Evolutionary conservation across 2,888 invertebrate genomes (phyloP), one percentile per base, ranked within the genome.

Genomic region (Tromatobia lineatoria): DNA sequence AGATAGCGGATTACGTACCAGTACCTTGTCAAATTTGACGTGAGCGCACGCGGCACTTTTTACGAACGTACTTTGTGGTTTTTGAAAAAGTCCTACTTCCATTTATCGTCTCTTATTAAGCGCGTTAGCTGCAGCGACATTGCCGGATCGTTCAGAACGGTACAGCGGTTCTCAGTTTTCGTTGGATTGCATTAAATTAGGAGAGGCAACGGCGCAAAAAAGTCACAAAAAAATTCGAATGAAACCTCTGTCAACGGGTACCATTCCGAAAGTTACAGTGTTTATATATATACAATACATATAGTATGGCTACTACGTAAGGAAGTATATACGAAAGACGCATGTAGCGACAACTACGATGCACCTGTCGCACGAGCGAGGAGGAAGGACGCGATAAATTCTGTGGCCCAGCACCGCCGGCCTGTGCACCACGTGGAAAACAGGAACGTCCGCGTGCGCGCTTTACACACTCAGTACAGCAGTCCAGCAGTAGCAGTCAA

Each of bases 31-130:
- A 89, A 90, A 87, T 78, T 84, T 88, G 88, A 87, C 88, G 82
- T 82, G 85, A 87, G 86, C 89, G 86, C 88, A 87, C 87, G 85
- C 85, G 86, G 87, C 88, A 76, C 77, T 76, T 88, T 92, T 92
- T 92, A 91, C 90, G 88, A 89, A 86, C 88, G 88, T 89, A 91
- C 90, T 91, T 92, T 90, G 92, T 85, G 92, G 91, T 91, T 91
- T 91, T 90, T 71, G n/a, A 50, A 67, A 74, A 80, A 74, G 54
- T 79, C 57, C 38, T 42, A 38, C 54, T n/a, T 25, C 50, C 64
- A 18, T 50, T 18, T 18, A 50, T 50, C 61, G 13, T 25, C 20
- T 61, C 45, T 29, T 59, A 54, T 66, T 76, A 67, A 10, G 47
- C 50, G 75, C 11, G 18, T 67, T 29, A 47, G 23, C 52, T 38